Base-by-base conservation (phyloP, 2,888 invertebrate species). In the Harpagoxenus sublaevis region DNA sequence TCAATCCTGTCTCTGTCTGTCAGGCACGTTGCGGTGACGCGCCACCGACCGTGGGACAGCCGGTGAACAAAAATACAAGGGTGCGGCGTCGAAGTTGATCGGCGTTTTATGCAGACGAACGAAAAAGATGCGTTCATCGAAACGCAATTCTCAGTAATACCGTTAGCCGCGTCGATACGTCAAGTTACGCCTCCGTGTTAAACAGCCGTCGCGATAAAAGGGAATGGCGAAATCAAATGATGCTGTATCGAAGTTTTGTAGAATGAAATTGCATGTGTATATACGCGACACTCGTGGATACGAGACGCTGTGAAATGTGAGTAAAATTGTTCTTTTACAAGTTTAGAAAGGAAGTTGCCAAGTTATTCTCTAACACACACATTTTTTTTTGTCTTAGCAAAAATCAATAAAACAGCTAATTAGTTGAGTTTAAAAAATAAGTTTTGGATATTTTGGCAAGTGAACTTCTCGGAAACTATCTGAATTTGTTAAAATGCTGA, bases 101-200 rank as follows among this genome's bases (percentile, higher is more conserved):
- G 66, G 77, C 77, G 48, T 77, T 83, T 55, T 55, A 55, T 66
- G 66, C 77, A 48, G 55, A 65, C 65, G 48, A 57, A 65, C 57
- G 48, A 35, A 77, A 57, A 45, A 65, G 45, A 48, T 65, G 65
- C 77, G 78, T 57, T 77, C 77, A 55, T 75, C 55, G 77, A 60
- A 77, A 77, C 39, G 78, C 83, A 57, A 83, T 83, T 66, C 78
- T 83, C 53, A 55, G 48, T 77, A 83, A 77, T 35, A 48, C 12
- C 9, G 48, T 77, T 78, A 77, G 42, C n/a, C 39, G 9, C 65
- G 63, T 65, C 65, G 63, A 63, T 75, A 53, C 31, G 53, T 63
- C 55, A 48, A 55, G 65, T 65, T 77, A 48, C 65, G 28, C 55
- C 35, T 65, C 8, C 35, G 48, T 39, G 4, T 45, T 79, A 70